Base-by-base conservation (phyloP, 2,888 invertebrate species). In the Hirtodrosophila histrioides region DNA sequence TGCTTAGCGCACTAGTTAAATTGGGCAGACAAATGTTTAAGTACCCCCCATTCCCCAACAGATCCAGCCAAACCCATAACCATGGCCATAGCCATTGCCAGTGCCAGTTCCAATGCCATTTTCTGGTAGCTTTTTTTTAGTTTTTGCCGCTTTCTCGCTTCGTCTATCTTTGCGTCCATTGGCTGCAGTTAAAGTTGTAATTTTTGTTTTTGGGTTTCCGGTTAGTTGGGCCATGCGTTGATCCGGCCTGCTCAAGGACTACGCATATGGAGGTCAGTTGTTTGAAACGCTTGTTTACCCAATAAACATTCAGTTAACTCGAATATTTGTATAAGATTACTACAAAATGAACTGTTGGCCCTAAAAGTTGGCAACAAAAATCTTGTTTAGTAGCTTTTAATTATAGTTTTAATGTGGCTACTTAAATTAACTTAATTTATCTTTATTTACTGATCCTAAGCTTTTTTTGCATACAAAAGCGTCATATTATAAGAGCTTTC, bases 21-120 rank as follows among this genome's bases (percentile, higher is more conserved):
- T 85, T 75, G 75, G 69, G 66, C 83, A 60, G 72, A 82, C 79
- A 85, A 80, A 80, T 78, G 82, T 75, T 75, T 69, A 75, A 56
- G 62, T 62, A 60, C 68, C 37, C 45, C 35, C 27, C 24, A 17
- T n/a, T 11, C 11, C 12, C 3, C 12, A 43, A 40, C 58, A 44
- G 41, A 12, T 51, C 31, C 61, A 36, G 12, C 31, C 9, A 31
- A 2, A 31, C 31, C 9, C 31, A 31, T 7, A 31, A 9, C 31
- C 7, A 31, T 31, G 3, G 31, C 12, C 10, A 5, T 46, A 23
- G n/a, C 48, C 36, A 36, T 27, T 40, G 35, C 40, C 46, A 31
- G 23, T 31, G 17, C 45, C 51, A 51, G 12, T 40, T 53, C 9
- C 46, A 44, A 29, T 48, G 39, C 12, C 23, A 40, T 10, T 24